Base-by-base conservation (phyloP, 2,888 invertebrate genomes). In the Mimachlamys varia region DNA sequence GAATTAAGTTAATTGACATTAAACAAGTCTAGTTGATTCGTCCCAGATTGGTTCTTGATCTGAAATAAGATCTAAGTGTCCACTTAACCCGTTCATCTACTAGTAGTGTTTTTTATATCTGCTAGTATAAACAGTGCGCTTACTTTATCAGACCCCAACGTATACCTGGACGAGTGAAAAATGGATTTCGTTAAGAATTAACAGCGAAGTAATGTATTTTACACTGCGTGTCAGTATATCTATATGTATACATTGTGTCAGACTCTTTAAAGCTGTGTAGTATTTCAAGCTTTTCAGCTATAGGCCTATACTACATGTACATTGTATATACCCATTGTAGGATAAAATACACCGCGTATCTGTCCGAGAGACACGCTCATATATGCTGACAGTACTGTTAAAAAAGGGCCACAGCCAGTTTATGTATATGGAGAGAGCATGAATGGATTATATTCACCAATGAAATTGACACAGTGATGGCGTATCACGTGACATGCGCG, bases 401-500 rank as follows among this genome's bases (percentile, higher is more conserved):
- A 62, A 62, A 62, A 76, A 33, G 12, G 33, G 5, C 4, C 76
- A 19, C 33, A 27, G 1, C 13, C 76, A 76, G 76, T 33, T 5
- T 44, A 76, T 76, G 76, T 76, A 76, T 76, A 76, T 27, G 76
- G 10, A 76, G 76, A 33, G 76, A 76, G 76, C 76, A 76, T 76
- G 76, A 76, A 76, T 76, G 76, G 76, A 22, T 15, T 10, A 33
- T 76, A 76, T 76, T 22, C 76, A 76, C 76, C 76, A 76, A 76
- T 76, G 76, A 76, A 76, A 76, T 76, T 27, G 76, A 76, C 76
- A 76, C 76, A 12, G 33, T 76, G 33, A 19, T 76, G 76, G 27
- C 33, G 22, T 19, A 76, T 76, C 76, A 76, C 76, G 76, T 76
- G 76, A 76, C 76, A 76, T 76, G 76, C 76, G 76, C 76, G 76